Conservation (phyloP, 2,888 invertebrate genomes). For the Lacanobia oleracea region DNA sequence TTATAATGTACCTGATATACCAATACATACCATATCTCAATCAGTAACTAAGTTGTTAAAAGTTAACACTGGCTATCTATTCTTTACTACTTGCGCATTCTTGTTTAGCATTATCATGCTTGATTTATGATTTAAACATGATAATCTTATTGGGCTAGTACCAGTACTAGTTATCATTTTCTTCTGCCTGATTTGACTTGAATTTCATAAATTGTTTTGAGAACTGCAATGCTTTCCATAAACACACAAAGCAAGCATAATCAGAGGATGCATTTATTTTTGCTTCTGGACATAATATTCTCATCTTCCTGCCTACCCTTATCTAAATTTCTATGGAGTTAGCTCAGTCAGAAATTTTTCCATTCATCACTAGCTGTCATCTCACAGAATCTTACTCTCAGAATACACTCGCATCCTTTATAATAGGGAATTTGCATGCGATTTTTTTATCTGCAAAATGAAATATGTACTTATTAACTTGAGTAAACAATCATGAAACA, state of each 20-base stretch:
- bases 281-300: not conserved
- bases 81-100: not conserved
- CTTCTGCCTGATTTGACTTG: too few relatives aligned
- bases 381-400: too few relatives aligned
- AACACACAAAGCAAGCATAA: not conserved
- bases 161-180: not conserved
- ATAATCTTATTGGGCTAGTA: too few relatives aligned
- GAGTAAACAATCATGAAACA: too few relatives aligned
- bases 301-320: not conserved
- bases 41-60: conserved; percentile 2
- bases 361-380: too few relatives aligned
- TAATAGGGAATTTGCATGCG: too few relatives aligned
- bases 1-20: conserved; percentile 17
- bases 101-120: conserved; percentile 23
- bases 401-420: too few relatives aligned
- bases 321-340: not conserved
- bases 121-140: not conserved
- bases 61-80: conserved; percentile 20
- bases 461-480: too few relatives aligned
- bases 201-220: not conserved
- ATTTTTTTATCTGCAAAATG: too few relatives aligned
- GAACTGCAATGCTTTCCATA: not conserved
- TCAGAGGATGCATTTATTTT: not conserved
- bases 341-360: too few relatives aligned
- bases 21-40: not conserved